Conservation (phyloP, 2,888 invertebrate genomes). For the Diaprepes abbreviatus region DNA sequence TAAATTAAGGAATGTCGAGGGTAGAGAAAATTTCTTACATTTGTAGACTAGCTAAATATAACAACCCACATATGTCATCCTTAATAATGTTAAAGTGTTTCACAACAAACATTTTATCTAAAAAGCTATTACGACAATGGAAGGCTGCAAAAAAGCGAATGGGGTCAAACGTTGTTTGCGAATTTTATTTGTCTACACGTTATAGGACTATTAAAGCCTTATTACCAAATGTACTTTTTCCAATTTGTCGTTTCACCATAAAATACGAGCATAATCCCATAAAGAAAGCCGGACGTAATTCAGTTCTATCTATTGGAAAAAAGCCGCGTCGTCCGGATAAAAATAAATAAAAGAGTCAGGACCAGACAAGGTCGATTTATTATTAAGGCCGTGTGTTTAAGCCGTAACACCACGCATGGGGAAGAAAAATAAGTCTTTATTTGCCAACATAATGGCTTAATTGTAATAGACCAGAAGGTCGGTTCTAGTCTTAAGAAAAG, state of each 20-base stretch:
- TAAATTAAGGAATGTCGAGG: too few species aligned
- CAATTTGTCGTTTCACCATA: slow-evolving; percentile 37
- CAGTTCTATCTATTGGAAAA: slow-evolving; percentile 31
- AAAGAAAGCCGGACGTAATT: slow-evolving; percentile 33
- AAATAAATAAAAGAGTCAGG: slow-evolving; percentile 42
- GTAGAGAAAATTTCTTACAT: too few species aligned
- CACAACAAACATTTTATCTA: too few species aligned
- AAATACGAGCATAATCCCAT: slow-evolving; percentile 34
- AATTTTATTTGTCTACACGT: not conserved
- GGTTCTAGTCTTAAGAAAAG: too few species aligned
- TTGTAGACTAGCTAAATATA: too few species aligned
- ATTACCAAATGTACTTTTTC: slow-evolving; percentile 5
- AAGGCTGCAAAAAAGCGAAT: not conserved
- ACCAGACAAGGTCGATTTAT: slow-evolving; percentile 38
- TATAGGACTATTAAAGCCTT: slow-evolving; percentile 8
- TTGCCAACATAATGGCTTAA: not conserved
- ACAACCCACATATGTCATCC: too few species aligned
- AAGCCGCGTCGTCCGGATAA: slow-evolving; percentile 18
- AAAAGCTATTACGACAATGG: too few species aligned
- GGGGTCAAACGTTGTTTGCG: not conserved
- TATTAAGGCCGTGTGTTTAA: slow-evolving; percentile 14
- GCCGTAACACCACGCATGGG: slow-evolving; percentile 1
- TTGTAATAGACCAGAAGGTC: too few species aligned
- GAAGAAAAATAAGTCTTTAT: not conserved
- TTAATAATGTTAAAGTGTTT: too few species aligned